phyloP scores from a whole-genome alignment of 2,888 invertebrate species.

The Pammene aurita region DNA sequence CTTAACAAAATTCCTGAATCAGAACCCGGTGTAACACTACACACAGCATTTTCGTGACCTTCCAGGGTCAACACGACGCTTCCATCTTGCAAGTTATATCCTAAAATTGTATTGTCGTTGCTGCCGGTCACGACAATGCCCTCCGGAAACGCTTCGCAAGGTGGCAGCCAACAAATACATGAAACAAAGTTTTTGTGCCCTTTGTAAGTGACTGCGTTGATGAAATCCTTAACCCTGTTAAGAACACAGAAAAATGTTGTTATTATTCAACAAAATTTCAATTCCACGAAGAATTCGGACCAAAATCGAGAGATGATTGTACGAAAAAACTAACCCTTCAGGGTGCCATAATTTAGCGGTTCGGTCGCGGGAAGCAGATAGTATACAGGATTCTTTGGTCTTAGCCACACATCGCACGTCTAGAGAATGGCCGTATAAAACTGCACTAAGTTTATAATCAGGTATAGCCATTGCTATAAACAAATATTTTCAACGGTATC shows the following conservation, averaged over 20 bases:
- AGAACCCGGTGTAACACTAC: slow-evolving; percentile 73
- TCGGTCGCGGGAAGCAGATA: slow-evolving; percentile 95
- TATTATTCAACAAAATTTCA: slow-evolving; percentile 40
- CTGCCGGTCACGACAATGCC: slow-evolving; percentile 94
- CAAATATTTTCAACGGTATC: slow-evolving; percentile 46
- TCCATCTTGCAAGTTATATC: slow-evolving; percentile 88
- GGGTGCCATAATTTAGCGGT: slow-evolving; percentile 94
- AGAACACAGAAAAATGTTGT: slow-evolving; percentile 25
- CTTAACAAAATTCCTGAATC: slow-evolving; percentile 73
- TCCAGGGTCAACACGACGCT: slow-evolving; percentile 87
- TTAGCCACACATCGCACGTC: slow-evolving; percentile 92
- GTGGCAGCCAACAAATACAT: slow-evolving; percentile 89
- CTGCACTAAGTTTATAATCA: slow-evolving; percentile 90
- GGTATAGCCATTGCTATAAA: slow-evolving; percentile 71
- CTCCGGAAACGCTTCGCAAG: slow-evolving; percentile 86
- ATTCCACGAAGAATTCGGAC: slow-evolving; percentile 12
- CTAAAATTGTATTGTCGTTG: slow-evolving; percentile 92
- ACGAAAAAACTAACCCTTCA: slow-evolving; percentile 82
- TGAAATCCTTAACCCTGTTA: slow-evolving; percentile 84
- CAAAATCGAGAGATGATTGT: slow-evolving; percentile 1
- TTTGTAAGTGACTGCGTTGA: slow-evolving; percentile 86
- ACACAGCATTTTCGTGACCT: slow-evolving; percentile 91
- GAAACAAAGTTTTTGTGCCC: slow-evolving; percentile 95
- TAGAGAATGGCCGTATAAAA: slow-evolving; percentile 90
- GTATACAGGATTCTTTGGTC: slow-evolving; percentile 86